Conservation (phyloP, 2,113 vertebrate genomes). For the Probosciger aterrimus region DNA sequence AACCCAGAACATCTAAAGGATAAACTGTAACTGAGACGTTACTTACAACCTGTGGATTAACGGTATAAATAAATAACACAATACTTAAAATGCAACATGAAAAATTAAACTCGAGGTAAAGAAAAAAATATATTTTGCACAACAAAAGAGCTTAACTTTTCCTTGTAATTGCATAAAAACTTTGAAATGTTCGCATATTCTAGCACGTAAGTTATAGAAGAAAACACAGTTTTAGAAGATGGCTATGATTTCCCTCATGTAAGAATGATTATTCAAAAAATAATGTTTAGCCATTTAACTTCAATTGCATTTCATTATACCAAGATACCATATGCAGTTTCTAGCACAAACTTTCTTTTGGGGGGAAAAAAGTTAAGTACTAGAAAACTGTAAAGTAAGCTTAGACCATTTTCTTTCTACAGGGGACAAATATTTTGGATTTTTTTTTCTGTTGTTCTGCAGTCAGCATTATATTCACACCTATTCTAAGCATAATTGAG, state of each 20-base stretch:
- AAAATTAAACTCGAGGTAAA: not conserved
- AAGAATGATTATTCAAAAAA: not conserved
- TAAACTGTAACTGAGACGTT: not conserved
- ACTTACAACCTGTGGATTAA: slow-evolving; percentile 26
- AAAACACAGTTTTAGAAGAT: slow-evolving; percentile 9
- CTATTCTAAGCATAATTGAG: slow-evolving; percentile 32
- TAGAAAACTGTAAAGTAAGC: not conserved
- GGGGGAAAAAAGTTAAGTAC: not conserved
- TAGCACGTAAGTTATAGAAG: not conserved
- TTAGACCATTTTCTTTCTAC: not conserved
- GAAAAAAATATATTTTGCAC: not conserved
- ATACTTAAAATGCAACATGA: slow-evolving; percentile 7
- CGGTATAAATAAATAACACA: not conserved
- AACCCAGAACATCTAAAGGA: slow-evolving; percentile 22
- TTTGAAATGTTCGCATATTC: not conserved
- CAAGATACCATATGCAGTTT: not conserved
- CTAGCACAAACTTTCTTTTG: not conserved
- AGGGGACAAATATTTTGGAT: not conserved
- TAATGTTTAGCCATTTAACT: not conserved
- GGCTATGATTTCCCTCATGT: not conserved
- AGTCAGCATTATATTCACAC: not conserved
- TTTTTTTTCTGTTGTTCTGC: slow-evolving; percentile 21
- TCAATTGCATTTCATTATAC: slow-evolving; percentile 13
- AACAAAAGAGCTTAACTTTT: slow-evolving; percentile 19
- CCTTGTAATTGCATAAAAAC: not conserved